Evolutionary conservation across 2,888 invertebrate species (phyloP).

Genomic region (Mimachlamys varia): DNA sequence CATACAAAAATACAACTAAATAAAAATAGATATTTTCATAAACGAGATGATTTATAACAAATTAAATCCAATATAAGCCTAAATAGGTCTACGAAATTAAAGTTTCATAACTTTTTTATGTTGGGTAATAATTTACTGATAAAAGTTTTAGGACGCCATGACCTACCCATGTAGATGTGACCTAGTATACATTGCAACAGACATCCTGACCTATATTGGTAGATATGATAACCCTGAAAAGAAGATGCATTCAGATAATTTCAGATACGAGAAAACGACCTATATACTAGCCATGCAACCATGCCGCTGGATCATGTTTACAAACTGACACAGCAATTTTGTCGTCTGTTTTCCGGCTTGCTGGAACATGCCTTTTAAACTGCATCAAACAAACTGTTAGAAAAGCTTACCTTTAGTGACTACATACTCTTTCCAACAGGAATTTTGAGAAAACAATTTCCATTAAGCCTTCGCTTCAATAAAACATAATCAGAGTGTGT

Average conservation of each 20-base stretch:
- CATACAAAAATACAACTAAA: too few species aligned
- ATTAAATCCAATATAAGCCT: too few species aligned
- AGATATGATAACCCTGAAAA: background rate
- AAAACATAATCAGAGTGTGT: background rate
- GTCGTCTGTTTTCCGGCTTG: constrained; percentile 10
- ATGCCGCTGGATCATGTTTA: background rate
- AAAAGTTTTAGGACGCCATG: background rate
- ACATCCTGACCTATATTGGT: background rate
- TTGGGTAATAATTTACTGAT: too few species aligned
- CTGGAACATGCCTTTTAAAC: background rate
- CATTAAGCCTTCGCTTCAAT: background rate
- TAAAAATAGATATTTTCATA: too few species aligned
- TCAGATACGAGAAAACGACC: background rate
- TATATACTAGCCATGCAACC: background rate
- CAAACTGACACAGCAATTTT: background rate
- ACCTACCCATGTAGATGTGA: background rate
- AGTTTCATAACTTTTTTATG: too few species aligned
- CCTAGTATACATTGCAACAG: too few species aligned
- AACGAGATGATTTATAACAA: too few species aligned
- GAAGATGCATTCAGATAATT: background rate
- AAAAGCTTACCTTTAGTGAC: background rate
- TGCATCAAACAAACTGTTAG: background rate
- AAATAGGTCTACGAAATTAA: too few species aligned
- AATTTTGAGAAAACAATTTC: background rate
- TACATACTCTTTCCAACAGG: background rate